These are phyloP conservation scores for Cyprinodon variegatus DNA, from an alignment of 2,113 vertebrate genomes.

Conservation along the genomic window DNA sequence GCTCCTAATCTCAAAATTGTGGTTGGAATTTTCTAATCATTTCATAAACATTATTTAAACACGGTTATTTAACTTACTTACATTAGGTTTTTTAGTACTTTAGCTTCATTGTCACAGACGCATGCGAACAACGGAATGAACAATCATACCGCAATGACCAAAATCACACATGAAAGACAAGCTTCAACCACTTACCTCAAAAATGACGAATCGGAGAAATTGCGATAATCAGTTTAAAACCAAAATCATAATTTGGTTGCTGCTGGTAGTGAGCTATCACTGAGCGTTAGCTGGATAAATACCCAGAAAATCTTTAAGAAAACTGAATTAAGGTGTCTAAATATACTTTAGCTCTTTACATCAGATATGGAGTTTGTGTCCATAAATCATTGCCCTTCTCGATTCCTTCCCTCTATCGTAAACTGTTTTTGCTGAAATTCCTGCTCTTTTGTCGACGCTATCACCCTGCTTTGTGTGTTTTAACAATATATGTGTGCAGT, in stretches of 20 bases:
- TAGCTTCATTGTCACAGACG: not conserved
- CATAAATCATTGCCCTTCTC: not conserved
- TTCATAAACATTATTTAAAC: not conserved
- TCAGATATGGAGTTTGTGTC: not conserved
- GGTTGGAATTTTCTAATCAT: not conserved
- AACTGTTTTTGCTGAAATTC: not conserved
- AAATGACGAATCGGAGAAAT: not conserved
- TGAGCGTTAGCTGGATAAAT: not conserved
- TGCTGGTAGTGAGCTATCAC: not conserved
- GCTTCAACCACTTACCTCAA: conserved; percentile 44
- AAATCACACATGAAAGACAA: not conserved
- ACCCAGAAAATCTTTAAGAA: not conserved
- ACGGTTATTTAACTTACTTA: not conserved
- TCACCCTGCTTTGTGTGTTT: not conserved
- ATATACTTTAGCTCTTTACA: not conserved
- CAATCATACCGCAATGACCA: not conserved
- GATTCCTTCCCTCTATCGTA: not conserved
- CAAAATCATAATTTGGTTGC: not conserved
- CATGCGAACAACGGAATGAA: not conserved
- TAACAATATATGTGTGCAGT: not conserved
- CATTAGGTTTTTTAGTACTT: not conserved
- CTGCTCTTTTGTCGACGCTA: not conserved
- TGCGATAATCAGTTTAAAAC: not conserved
- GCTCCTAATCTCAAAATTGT: not conserved
- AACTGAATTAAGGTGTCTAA: conserved; percentile 6